Conservation (phyloP, 2,888 invertebrate species). For the Tinea semifulvella region DNA sequence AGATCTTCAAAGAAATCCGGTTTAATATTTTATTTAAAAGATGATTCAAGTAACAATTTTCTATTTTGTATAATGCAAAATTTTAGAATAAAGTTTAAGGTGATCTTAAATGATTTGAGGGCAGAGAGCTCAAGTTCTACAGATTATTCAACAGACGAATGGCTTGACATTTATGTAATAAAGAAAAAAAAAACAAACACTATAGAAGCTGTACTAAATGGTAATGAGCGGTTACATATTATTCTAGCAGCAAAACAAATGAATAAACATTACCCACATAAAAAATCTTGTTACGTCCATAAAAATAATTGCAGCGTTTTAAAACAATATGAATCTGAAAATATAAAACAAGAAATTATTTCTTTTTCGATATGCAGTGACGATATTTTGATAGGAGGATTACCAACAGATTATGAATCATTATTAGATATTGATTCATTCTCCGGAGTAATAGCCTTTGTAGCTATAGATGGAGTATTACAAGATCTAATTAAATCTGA, state of each 20-base stretch:
- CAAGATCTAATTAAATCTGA: slow-evolving; percentile 38
- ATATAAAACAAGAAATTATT: too few relatives aligned
- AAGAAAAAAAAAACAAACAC: slow-evolving; percentile 39
- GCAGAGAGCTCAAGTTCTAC: slow-evolving; percentile 42
- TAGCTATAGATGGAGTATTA: slow-evolving; percentile 34
- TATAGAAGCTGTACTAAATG: slow-evolving; percentile 49
- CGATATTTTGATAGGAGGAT: slow-evolving; percentile 46
- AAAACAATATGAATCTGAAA: too few relatives aligned
- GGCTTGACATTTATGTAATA: slow-evolving; percentile 43
- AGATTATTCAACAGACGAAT: slow-evolving; percentile 40
- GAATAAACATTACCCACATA: not conserved
- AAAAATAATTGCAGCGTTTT: too few relatives aligned
- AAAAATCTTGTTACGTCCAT: not conserved
- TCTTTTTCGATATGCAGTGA: slow-evolving; percentile 32
- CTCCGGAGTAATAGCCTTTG: slow-evolving; percentile 37
- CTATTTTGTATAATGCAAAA: slow-evolving; percentile 43
- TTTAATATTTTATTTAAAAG: slow-evolving; percentile 38
- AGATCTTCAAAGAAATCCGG: slow-evolving; percentile 44
- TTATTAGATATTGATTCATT: slow-evolving; percentile 35
- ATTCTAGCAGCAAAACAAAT: slow-evolving; percentile 26
- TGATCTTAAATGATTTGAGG: slow-evolving; percentile 31
- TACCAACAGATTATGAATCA: slow-evolving; percentile 30
- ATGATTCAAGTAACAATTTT: slow-evolving; percentile 32
- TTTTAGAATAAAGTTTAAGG: slow-evolving; percentile 43
- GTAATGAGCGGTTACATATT: slow-evolving; percentile 43